Base-by-base conservation (phyloP, 2,888 invertebrate genomes). In the Luperina testacea region DNA sequence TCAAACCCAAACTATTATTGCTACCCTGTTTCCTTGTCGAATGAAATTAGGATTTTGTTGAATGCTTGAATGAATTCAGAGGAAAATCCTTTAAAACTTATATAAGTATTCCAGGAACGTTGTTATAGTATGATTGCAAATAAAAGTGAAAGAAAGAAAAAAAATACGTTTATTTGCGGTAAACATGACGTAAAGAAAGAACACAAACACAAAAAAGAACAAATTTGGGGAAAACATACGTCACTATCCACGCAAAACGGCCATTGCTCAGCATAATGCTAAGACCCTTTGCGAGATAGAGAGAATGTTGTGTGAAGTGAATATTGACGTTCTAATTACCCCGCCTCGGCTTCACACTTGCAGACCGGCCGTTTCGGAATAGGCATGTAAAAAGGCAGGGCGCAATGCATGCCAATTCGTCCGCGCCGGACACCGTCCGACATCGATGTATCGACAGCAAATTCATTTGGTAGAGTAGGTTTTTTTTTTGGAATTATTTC, bases 331-430 rank as follows among this genome's bases (percentile, higher is more conserved):
- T 59, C 42, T 70, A 70, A 27, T 15, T 75, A 32, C 32, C 1
- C 67, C 90, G 90, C 91, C 87, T 5, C 7, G 78, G 77, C 90
- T 86, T 78, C 59, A 85, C n/a, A 38, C 81, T 91, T 90, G 83
- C 6, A 72, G 51, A 71, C 69, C 45, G 78, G 87, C 88, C 87
- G 90, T 90, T 91, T 91, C 86, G 90, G 94, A 92, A 94, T 94
- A 94, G 95, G 94, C 94, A 94, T 94, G 95, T 96, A 95, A 95
- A 96, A 96, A 95, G 93, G 93, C 89, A 87, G 89, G 92, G 92
- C 93, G 95, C 95, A 95, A 96, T 96, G 96, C 95, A 96, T 96
- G 96, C 95, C 95, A 96, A 96, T 95, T 95, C 94, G 92, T 92
- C 93, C 92, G 89, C 86, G 89, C 92, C 90, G 93, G 93, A 93